Base-by-base conservation (phyloP, 1,140 invertebrate species). In the Drosophila setifemur region DNA sequence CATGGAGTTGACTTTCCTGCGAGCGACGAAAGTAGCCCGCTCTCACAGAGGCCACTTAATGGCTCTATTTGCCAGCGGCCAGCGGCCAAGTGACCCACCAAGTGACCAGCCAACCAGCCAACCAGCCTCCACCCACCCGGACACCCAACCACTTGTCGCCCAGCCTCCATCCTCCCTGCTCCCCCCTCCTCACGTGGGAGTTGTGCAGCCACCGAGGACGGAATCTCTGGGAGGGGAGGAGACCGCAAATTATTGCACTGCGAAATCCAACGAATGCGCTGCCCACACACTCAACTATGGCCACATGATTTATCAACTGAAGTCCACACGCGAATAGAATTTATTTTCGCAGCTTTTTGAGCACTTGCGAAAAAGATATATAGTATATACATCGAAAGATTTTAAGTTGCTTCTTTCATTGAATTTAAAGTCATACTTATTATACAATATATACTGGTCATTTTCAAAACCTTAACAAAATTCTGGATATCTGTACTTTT, bases 31-130 rank as follows among this genome's bases (percentile, higher is more conserved):
- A 83, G 78, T 83, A 74, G 74, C 70, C 61, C 79, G 67, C 74
- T 83, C 78, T 79, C 78, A 67, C 69, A 75, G n/a, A n/a, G 70
- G 53, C 57, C 69, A 85, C 70, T 83, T 78, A 85, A 83, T 83
- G 70, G 73, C 79, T 83, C 57, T 78, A 83, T 83, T 82, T 82
- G 73, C 63, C 25, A 14, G 12, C 14, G 33, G 25, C 26, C 52
- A 29, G 42, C 14, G 33, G 33, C 3, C 33, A 37, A 44, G 42
- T 44, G 42, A 44, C 42, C 42, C 31, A 26, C 8, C 42, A 29
- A 1, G 2, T 7, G 33, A 5, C 21, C 2, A 5, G 33, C 33
- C n/a, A n/a, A 37, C 33, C 29, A 28, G 8, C 9, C 16, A 16
- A 2, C 11, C 26, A 11, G 16, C 7, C 3, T 23, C 23, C 48